Evolutionary conservation across 2,888 invertebrate genomes (phyloP), one percentile per base, ranked within the genome.

Genomic region (Serrognathus titanus): DNA sequence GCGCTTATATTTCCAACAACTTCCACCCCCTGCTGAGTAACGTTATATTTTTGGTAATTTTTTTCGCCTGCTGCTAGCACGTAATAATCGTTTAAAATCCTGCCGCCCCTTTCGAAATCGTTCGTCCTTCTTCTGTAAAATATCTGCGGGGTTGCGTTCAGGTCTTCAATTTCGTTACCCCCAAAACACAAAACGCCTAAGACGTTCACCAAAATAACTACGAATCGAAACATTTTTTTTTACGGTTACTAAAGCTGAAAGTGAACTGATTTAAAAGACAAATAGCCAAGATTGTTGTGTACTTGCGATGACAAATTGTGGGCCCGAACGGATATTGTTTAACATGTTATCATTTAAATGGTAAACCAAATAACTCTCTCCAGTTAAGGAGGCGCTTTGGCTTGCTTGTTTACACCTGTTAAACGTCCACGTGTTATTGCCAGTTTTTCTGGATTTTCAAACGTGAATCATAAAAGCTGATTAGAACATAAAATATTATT

Each of bases 271-370:
- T 40, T 40, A 13, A 39, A 13, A 10, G 43, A 20, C 20, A 43
- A 43, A 43, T 43, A 43, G 20, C 8, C 13, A 13, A 43, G 46
- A 24, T 53, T 51, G 53, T 55, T 53, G 52, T 55, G 50, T 37
- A 31, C 13, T 20, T 1, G 24, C 35, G 58, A 64, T 73, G 72
- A 74, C 73, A 69, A 72, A 72, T 63, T 55, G 43, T 71, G 72
- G 73, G 73, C 58, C 66, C 62, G 72, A 62, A 65, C 72, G 74
- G 74, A 74, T 70, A 72, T 74, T 72, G 71, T 71, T 68, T 64
- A 73, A 72, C 61, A 60, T 49, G 36, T 49, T 38, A 36, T 36
- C 49, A 35, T 49, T 49, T 49, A 49, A 49, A 49, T 49, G 49
- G 49, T 38, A 49, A 49, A 36, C 8, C 36, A 49, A 49, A 49